phyloP scores from a whole-genome alignment of 2,797 vertebrate genomes.

The Protosalanx chinensis region DNA sequence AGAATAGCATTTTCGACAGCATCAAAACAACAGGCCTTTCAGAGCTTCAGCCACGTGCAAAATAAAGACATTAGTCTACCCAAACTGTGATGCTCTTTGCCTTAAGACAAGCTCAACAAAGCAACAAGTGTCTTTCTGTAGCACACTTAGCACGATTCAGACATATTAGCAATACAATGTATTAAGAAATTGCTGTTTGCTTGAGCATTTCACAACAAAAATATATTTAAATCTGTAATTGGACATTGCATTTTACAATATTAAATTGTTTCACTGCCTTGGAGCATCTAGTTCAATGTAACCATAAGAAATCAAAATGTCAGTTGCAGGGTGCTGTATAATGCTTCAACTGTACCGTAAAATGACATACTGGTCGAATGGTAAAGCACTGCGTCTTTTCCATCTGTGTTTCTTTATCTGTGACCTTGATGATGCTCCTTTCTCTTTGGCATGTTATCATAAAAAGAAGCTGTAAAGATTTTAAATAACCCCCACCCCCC shows the following conservation, averaged over 20 bases:
- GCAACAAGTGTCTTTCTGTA: constrained; percentile 7
- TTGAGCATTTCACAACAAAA: neutral
- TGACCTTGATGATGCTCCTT: constrained; percentile 40
- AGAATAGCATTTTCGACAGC: constrained; percentile 24
- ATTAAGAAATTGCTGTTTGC: constrained; percentile 19
- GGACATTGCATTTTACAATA: constrained; percentile 3
- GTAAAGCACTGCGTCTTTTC: constrained; percentile 13
- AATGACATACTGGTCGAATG: neutral
- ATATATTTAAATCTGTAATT: neutral
- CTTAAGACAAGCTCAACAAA: constrained; percentile 1
- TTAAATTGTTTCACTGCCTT: neutral
- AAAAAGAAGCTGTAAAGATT: too few relatives aligned
- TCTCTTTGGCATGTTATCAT: constrained; percentile 17
- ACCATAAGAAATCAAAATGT: neutral
- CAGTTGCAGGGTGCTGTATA: constrained; percentile 34
- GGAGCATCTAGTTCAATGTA: neutral
- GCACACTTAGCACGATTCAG: constrained; percentile 5
- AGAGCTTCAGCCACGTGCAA: constrained; percentile 22
- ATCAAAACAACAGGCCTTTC: constrained; percentile 18
- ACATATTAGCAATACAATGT: neutral
- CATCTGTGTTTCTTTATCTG: constrained; percentile 25
- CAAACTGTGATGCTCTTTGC: constrained; percentile 19
- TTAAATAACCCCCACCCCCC: too few relatives aligned
- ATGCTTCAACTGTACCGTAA: too few relatives aligned
- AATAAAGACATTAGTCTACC: constrained; percentile 35